Evolutionary conservation across 2,888 invertebrate species (phyloP).

Genomic region (Drosophila neutralis): DNA sequence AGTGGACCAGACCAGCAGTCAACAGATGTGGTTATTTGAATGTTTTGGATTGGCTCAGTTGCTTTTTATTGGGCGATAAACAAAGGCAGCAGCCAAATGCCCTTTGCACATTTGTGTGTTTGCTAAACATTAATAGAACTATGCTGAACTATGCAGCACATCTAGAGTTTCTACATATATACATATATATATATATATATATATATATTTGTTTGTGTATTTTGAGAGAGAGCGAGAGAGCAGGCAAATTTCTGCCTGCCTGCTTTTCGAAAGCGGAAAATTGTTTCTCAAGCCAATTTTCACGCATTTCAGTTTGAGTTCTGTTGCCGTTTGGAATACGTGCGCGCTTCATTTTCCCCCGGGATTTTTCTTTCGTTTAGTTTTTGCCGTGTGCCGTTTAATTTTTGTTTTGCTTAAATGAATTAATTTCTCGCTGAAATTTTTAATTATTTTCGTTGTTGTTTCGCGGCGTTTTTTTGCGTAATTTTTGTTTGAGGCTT

Average conservation of each 20-base stretch:
- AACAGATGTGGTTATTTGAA: constrained; percentile 54
- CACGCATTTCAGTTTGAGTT: constrained; percentile 72
- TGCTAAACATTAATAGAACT: constrained; percentile 73
- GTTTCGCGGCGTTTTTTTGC: constrained; percentile 10
- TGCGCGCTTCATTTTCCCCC: constrained; percentile 41
- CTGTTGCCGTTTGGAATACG: constrained; percentile 66
- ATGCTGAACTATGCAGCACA: constrained; percentile 46
- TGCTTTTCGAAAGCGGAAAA: constrained; percentile 30
- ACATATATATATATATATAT: neutral
- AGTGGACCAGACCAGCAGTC: constrained; percentile 12
- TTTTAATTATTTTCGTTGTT: constrained; percentile 21
- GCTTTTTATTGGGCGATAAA: constrained; percentile 47
- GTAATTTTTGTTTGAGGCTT: constrained; percentile 8
- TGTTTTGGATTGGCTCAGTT: constrained; percentile 4
- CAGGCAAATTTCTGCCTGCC: constrained; percentile 10
- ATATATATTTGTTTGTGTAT: neutral
- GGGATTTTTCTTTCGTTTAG: constrained; percentile 26
- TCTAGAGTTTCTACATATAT: constrained; percentile 40
- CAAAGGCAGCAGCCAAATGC: constrained; percentile 47
- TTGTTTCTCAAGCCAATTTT: constrained; percentile 71
- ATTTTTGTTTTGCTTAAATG: constrained; percentile 8
- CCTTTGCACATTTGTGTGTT: constrained; percentile 56
- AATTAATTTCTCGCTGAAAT: neutral
- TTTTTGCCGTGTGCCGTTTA: constrained; percentile 12
- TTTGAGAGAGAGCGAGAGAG: constrained; percentile 22